phyloP scores from a whole-genome alignment of 2,888 invertebrate species.

The Lymantria dispar region DNA sequence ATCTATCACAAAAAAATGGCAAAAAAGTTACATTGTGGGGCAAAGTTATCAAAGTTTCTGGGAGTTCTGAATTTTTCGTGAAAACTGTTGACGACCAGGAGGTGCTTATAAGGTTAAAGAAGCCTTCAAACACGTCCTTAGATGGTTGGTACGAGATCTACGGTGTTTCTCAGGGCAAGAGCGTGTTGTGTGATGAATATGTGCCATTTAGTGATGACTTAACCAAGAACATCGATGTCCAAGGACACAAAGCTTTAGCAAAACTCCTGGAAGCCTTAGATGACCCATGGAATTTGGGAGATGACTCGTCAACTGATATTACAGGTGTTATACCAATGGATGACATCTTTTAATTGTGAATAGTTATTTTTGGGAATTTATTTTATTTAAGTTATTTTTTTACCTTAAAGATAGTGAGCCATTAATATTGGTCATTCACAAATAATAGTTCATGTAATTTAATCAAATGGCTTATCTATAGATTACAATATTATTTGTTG shows the following conservation, averaged over 20 bases:
- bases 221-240: slow-evolving; percentile 65
- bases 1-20: slow-evolving; percentile 69
- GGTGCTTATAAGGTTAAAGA: slow-evolving; percentile 61
- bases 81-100: slow-evolving; percentile 76
- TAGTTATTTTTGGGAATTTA: too few relatives aligned
- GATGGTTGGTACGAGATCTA: slow-evolving; percentile 78
- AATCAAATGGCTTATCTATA: too few relatives aligned
- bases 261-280: slow-evolving; percentile 66
- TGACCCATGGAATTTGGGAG: slow-evolving; percentile 77
- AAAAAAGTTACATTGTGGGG: slow-evolving; percentile 75
- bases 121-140: slow-evolving; percentile 62
- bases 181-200: slow-evolving; percentile 71
- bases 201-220: slow-evolving; percentile 63
- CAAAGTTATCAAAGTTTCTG: slow-evolving; percentile 69
- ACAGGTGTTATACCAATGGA: slow-evolving; percentile 63
- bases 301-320: slow-evolving; percentile 42
- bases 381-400: too few relatives aligned
- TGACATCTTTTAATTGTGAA: slow-evolving; percentile 24
- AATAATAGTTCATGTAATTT: too few relatives aligned
- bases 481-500: too few relatives aligned
- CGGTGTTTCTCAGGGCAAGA: slow-evolving; percentile 72
- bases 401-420: too few relatives aligned
- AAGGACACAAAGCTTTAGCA: slow-evolving; percentile 69
- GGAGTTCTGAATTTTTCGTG: slow-evolving; percentile 69
- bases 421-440: too few relatives aligned